A percentile compares a stretch with the other conserved stretches of the same genome.
Evolutionary conservation across 2,797 vertebrate species (phyloP).

Genomic region (Bradypodion ventrale): DNA sequence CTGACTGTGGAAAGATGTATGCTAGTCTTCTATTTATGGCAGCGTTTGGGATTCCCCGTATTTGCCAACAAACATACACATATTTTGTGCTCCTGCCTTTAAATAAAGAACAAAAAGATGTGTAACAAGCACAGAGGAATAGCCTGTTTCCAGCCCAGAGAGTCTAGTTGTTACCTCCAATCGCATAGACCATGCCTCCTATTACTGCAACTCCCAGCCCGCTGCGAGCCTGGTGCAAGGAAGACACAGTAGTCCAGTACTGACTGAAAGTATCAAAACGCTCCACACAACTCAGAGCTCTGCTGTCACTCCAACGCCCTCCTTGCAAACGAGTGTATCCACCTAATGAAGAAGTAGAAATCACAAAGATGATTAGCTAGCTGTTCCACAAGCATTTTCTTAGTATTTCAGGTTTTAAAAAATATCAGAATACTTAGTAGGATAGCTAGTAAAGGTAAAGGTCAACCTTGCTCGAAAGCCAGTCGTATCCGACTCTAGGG

Average conservation of each 20-base stretch:
- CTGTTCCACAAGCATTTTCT: not conserved
- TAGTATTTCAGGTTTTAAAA: not conserved
- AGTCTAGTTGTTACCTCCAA: slow-evolving; percentile 85
- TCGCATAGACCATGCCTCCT: slow-evolving; percentile 96
- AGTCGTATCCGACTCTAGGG: too few relatives aligned
- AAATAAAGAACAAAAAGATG: not conserved
- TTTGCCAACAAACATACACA: too few relatives aligned
- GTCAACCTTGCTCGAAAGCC: too few relatives aligned
- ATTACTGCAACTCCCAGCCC: slow-evolving; percentile 90
- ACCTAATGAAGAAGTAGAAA: slow-evolving; percentile 75
- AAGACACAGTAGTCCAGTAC: slow-evolving; percentile 97
- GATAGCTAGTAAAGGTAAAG: too few relatives aligned
- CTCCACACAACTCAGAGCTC: slow-evolving; percentile 95
- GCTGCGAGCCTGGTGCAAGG: slow-evolving; percentile 94
- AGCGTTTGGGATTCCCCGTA: too few relatives aligned
- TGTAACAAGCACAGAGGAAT: not conserved
- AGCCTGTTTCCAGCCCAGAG: too few relatives aligned
- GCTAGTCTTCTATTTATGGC: too few relatives aligned
- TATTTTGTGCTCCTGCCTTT: not conserved
- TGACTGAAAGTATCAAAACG: slow-evolving; percentile 97
- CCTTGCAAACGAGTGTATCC: slow-evolving; percentile 95
- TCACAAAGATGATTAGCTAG: not conserved
- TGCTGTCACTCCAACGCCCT: slow-evolving; percentile 94
- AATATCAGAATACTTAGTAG: not conserved
- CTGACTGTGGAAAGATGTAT: not conserved